Evolutionary conservation across 2,888 invertebrate genomes (phyloP).

Genomic region (Halocaridina rubra): DNA sequence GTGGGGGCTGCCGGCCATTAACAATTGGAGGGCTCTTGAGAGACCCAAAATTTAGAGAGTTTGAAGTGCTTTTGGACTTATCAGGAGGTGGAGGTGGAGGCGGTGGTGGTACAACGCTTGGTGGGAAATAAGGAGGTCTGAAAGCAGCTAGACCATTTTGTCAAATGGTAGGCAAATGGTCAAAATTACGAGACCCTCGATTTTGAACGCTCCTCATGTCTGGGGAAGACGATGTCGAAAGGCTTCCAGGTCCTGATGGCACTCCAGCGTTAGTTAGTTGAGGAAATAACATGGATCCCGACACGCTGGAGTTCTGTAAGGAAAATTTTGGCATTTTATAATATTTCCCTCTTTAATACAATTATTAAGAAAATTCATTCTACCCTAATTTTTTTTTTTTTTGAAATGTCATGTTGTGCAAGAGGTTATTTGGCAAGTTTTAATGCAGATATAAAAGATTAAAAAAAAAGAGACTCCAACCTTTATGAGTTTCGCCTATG

Average conservation of each 20-base stretch:
- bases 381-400: no score
- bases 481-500: no score
- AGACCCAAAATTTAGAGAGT: neutral
- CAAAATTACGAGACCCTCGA: constrained; percentile 51
- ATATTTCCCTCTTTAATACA: no score
- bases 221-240: constrained; percentile 53
- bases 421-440: no score
- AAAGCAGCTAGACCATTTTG: constrained; percentile 43
- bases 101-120: constrained; percentile 25
- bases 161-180: constrained; percentile 62
- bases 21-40: constrained; percentile 33
- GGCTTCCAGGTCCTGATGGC: constrained; percentile 41
- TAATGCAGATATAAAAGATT: no score
- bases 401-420: no score
- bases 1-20: constrained; percentile 6
- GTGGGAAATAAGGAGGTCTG: constrained; percentile 22
- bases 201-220: constrained; percentile 38
- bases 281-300: constrained; percentile 55
- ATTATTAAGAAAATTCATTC: no score
- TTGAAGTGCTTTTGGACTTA: neutral
- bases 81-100: neutral
- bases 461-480: no score
- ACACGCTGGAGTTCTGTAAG: constrained; percentile 54
- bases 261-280: constrained; percentile 47
- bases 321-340: neutral